phyloP scores from a whole-genome alignment of 1,140 invertebrate species.

The Nasonia longicornis region DNA sequence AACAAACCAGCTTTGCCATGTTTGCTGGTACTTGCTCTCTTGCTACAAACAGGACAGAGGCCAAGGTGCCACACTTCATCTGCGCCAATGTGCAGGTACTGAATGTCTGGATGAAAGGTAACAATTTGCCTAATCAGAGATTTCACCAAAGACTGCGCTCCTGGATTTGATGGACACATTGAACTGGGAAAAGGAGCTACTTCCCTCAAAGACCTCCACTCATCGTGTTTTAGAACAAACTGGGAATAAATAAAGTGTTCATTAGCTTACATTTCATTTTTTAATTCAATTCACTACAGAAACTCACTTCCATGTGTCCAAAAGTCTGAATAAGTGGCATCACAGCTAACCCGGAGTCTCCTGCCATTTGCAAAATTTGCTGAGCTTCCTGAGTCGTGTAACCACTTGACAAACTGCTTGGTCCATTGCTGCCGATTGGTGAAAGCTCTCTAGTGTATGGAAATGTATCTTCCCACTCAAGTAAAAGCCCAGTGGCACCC shows the following conservation, averaged over 20 bases:
- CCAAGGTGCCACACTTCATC: slow-evolving; percentile 89
- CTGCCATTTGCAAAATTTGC: slow-evolving; percentile 73
- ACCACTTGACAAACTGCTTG: slow-evolving; percentile 71
- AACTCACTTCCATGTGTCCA: slow-evolving; percentile 85
- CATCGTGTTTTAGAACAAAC: slow-evolving; percentile 86
- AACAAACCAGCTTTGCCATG: slow-evolving; percentile 73
- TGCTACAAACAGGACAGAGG: slow-evolving; percentile 80
- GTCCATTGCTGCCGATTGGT: slow-evolving; percentile 73
- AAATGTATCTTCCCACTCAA: slow-evolving; percentile 96
- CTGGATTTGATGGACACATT: slow-evolving; percentile 81
- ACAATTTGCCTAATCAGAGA: slow-evolving; percentile 74
- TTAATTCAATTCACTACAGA: neutral
- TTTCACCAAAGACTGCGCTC: slow-evolving; percentile 72
- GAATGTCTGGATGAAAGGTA: slow-evolving; percentile 72
- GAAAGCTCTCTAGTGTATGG: slow-evolving; percentile 80
- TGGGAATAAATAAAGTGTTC: slow-evolving; percentile 54
- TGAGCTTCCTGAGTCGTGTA: slow-evolving; percentile 75
- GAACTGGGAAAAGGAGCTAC: slow-evolving; percentile 82
- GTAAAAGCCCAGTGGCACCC: slow-evolving; percentile 84
- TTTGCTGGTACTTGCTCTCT: slow-evolving; percentile 69
- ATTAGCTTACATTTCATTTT: slow-evolving; percentile 14
- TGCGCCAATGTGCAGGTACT: slow-evolving; percentile 83
- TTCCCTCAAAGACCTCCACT: slow-evolving; percentile 84
- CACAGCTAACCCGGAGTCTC: slow-evolving; percentile 78
- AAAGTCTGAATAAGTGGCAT: slow-evolving; percentile 97